A percentile compares a stretch with the other conserved stretches of the same genome.
Conservation (phyloP, 2,797 vertebrate species). For the Cacajao melanocephalus region DNA sequence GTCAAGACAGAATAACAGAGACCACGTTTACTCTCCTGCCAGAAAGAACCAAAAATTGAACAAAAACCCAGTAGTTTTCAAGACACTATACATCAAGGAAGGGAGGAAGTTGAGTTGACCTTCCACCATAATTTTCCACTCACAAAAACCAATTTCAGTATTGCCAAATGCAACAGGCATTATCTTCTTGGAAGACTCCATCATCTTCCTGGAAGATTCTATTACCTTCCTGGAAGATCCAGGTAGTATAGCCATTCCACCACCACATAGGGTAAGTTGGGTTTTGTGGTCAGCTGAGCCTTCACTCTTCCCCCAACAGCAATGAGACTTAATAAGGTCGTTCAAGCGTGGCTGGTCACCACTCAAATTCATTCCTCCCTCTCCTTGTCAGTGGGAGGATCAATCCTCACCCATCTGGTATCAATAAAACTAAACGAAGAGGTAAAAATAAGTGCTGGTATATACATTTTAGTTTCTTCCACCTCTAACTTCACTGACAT, state of each 20-base stretch:
- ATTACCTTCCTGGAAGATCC: too few species aligned
- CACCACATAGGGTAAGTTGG: background rate
- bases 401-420: fast-evolving
- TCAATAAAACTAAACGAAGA: background rate
- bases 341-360: background rate
- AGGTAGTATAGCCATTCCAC: background rate
- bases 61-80: background rate
- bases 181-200: background rate
- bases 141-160: background rate
- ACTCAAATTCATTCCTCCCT: background rate
- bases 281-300: background rate
- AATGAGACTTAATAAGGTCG: background rate
- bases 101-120: background rate
- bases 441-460: background rate
- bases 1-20: background rate
- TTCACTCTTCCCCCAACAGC: background rate
- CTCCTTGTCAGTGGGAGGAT: background rate
- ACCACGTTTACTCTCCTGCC: background rate
- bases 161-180: too few species aligned
- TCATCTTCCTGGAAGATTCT: background rate
- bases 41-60: background rate
- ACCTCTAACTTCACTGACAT: background rate
- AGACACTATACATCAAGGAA: background rate
- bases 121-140: background rate
- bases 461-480: background rate